Conservation (phyloP, 1,140 invertebrate species). For the Acyrthosiphon pisum region DNA sequence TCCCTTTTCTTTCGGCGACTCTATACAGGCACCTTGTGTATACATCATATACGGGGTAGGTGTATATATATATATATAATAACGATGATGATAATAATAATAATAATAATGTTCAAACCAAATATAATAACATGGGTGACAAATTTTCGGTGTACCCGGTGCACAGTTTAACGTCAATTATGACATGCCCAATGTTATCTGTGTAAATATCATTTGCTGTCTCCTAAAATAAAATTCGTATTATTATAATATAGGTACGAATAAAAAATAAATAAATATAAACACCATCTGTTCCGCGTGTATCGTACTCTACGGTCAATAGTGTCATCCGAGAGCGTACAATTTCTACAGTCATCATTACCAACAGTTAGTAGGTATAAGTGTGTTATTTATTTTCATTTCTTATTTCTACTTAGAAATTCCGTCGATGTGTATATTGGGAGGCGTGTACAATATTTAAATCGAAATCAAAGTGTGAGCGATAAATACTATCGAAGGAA, state of each 20-base stretch:
- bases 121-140: constrained; percentile 50
- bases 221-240: neutral
- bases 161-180: constrained; percentile 50
- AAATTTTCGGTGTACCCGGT: constrained; percentile 22
- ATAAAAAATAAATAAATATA: neutral
- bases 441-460: neutral
- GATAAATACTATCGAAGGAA: neutral
- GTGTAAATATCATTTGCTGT: constrained; percentile 48
- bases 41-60: neutral
- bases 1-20: constrained; percentile 38
- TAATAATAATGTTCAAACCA: constrained; percentile 26
- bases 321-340: neutral
- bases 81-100: constrained; percentile 9
- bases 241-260: neutral
- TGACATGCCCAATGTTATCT: constrained; percentile 49
- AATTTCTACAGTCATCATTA: neutral
- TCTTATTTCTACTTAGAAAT: neutral
- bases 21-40: neutral
- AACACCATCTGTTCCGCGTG: constrained; percentile 23
- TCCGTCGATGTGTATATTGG: neutral
- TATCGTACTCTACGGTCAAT: neutral
- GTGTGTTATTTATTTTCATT: neutral
- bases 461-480: neutral
- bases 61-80: neutral
- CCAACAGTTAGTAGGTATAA: neutral